Percentiles rank a stretch among this genome's conserved stretches.
Evolutionary conservation across 2,113 vertebrate species (phyloP).

Genomic region (Oryzias woworae): DNA sequence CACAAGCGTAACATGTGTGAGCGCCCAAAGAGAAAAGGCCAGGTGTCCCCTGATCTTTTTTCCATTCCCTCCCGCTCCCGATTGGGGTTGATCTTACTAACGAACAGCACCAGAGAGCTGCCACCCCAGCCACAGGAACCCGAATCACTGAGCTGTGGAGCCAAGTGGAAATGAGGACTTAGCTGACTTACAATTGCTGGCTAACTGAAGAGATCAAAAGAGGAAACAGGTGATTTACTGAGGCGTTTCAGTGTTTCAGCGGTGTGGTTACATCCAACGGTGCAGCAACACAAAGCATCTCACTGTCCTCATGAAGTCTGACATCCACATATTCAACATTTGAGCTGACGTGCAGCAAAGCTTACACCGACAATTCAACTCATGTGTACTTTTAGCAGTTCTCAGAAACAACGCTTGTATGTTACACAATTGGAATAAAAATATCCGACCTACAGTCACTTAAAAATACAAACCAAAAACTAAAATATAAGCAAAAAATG

Average conservation of each 20-base stretch:
- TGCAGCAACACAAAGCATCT: not conserved
- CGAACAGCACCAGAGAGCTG: slow-evolving; percentile 48
- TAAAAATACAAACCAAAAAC: too few relatives aligned
- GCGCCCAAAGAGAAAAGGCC: slow-evolving; percentile 69
- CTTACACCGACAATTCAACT: too few relatives aligned
- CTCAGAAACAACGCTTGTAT: too few relatives aligned
- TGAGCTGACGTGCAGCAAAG: too few relatives aligned
- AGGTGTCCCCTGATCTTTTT: slow-evolving; percentile 48
- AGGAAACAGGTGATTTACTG: slow-evolving; percentile 24
- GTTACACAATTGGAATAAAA: too few relatives aligned
- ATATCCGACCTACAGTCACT: too few relatives aligned
- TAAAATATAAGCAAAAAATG: too few relatives aligned
- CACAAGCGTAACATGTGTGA: slow-evolving; percentile 60
- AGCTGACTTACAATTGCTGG: slow-evolving; percentile 40
- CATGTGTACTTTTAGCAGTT: too few relatives aligned
- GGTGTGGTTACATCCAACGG: not conserved
- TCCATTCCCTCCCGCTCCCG: slow-evolving; percentile 9
- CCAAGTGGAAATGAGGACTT: slow-evolving; percentile 33
- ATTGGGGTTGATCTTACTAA: slow-evolving; percentile 47
- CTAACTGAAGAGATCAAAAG: slow-evolving; percentile 20
- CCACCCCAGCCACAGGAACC: slow-evolving; percentile 62
- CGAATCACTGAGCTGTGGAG: slow-evolving; percentile 53
- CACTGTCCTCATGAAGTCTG: too few relatives aligned
- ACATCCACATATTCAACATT: too few relatives aligned
- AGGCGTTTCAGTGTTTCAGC: slow-evolving; percentile 8